Evolutionary conservation across 2,797 vertebrate genomes (phyloP), one percentile per base, ranked within the genome.

Genomic region (Acipenser ruthenus): DNA sequence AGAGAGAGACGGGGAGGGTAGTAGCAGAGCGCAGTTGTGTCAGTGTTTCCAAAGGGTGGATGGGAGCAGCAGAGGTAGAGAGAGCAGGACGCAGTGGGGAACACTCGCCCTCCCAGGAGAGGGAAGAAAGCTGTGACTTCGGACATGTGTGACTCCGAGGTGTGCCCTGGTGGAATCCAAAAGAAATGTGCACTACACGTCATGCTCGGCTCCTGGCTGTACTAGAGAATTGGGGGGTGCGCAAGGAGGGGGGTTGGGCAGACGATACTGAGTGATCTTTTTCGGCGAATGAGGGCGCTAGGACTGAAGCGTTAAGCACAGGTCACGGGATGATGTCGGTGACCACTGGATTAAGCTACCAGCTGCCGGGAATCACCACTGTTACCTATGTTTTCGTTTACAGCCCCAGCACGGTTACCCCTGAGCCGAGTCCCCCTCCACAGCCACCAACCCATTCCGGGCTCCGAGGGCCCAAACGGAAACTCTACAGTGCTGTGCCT

Each of bases 311-410:
- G 11, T 58, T 55, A 15, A 65, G 59, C 15, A 71, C 73, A 77
- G 72, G 72, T 76, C 72, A 60, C 37, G 52, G 53, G 61, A 51
- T 60, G 47, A 90, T 90, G 89, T 85, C 89, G 63, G 86, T 88
- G 81, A 88, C 88, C 79, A 84, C 87, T 1, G 90, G 89, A 81
- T 91, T 91, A 84, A 85, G 90, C 80, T 92, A 88, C 84, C 90
- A 92, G 82, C 87, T 92, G 79, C 89, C 93, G 70, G 92, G 92
- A 83, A 91, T 93, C 86, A 94, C 93, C 83, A 95, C 92, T 85
- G 92, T 95, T 91, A 97, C 94, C 75, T 96, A 95, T 91, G 94
- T 97, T 85, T 97, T 97, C 93, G 95, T 95, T 92, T 96, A 94
- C 94, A 97, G 95, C 92, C 94, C 93, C 60, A 91, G 93, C 79